Percentiles rank a stretch among this genome's conserved stretches.
Evolutionary conservation across 2,113 vertebrate genomes (phyloP).

Genomic region (Ameiurus melas): DNA sequence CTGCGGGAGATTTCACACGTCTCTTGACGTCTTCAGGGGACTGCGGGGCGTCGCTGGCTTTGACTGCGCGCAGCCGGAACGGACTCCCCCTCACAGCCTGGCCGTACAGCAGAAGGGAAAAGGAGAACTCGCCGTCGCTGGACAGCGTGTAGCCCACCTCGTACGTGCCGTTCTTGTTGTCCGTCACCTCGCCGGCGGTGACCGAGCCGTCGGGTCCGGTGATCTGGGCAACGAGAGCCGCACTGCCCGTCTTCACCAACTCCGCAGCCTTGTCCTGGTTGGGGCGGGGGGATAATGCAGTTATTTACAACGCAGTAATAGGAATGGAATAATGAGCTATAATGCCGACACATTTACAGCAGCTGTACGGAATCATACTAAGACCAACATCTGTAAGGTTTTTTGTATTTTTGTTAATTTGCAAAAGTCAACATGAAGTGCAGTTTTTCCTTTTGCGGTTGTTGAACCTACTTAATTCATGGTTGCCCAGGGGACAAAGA

Average conservation of each 20-base stretch:
- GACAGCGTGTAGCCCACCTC: slow-evolving; percentile 87
- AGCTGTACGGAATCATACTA: too few relatives aligned
- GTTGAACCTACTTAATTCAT: not conserved
- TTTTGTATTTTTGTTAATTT: too few relatives aligned
- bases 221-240: slow-evolving; percentile 80
- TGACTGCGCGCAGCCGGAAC: slow-evolving; percentile 83
- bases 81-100: slow-evolving; percentile 88
- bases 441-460: not conserved
- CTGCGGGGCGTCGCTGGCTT: slow-evolving; percentile 81
- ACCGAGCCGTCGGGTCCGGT: slow-evolving; percentile 70
- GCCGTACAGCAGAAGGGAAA: slow-evolving; percentile 85
- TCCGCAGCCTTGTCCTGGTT: slow-evolving; percentile 88
- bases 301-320: not conserved
- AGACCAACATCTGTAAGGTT: too few relatives aligned
- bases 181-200: slow-evolving; percentile 77
- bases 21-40: slow-evolving; percentile 92
- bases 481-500: not conserved
- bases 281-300: too few relatives aligned
- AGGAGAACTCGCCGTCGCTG: slow-evolving; percentile 83
- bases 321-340: not conserved
- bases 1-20: slow-evolving; percentile 88
- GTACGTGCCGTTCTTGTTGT: slow-evolving; percentile 95
- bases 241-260: slow-evolving; percentile 87
- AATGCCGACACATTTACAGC: not conserved
- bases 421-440: not conserved